Evolutionary conservation across 2,888 invertebrate species (phyloP).

Genomic region (Pandemis heparana): DNA sequence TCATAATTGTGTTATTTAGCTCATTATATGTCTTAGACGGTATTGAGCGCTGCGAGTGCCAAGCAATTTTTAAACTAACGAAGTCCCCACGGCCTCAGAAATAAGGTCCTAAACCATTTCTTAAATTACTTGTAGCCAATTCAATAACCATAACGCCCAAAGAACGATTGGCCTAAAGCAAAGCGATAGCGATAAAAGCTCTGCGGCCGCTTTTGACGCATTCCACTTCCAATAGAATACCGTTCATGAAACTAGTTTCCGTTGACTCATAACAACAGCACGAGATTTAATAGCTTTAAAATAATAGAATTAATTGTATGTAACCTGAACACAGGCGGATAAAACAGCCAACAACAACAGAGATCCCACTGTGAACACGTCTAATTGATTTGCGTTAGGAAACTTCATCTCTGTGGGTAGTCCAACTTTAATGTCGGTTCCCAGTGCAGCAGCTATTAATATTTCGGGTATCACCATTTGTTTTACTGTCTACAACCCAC

Average conservation of each 20-base stretch:
- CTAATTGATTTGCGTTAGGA: slow-evolving; percentile 61
- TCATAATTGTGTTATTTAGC: no score
- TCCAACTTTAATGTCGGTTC: slow-evolving; percentile 64
- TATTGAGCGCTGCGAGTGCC: no score
- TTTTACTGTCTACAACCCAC: slow-evolving; percentile 45
- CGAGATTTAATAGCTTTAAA: slow-evolving; percentile 16
- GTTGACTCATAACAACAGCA: slow-evolving; percentile 20
- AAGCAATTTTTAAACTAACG: no score
- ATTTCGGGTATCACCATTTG: slow-evolving; percentile 56
- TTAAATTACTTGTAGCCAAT: not conserved
- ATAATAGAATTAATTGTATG: slow-evolving; percentile 47
- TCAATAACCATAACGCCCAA: not conserved
- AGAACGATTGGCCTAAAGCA: not conserved
- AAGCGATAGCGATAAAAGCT: not conserved
- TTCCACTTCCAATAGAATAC: not conserved
- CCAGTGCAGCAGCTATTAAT: slow-evolving; percentile 66
- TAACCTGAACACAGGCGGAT: slow-evolving; percentile 31
- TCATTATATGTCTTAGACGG: no score
- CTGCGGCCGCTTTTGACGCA: not conserved
- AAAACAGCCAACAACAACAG: slow-evolving; percentile 39
- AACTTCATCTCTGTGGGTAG: slow-evolving; percentile 55
- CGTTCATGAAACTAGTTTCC: not conserved
- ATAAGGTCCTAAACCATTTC: no score
- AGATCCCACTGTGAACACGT: slow-evolving; percentile 57
- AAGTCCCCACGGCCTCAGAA: no score